Percentiles rank a stretch among this genome's conserved stretches.
phyloP scores from a whole-genome alignment of 2,797 vertebrate genomes.

The Karalla daura region DNA sequence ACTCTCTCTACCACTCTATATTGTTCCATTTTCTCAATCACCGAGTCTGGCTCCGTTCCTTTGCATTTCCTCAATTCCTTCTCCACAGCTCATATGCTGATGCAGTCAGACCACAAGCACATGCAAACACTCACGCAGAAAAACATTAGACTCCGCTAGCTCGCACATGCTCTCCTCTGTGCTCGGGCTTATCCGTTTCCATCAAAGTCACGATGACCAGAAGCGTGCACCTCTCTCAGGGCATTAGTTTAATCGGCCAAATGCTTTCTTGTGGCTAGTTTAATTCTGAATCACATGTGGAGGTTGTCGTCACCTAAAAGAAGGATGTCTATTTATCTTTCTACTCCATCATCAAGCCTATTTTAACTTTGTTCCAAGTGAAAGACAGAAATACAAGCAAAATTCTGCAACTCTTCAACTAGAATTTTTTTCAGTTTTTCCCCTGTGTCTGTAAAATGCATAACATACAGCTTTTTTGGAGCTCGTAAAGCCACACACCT shows the following conservation, averaged over 20 bases:
- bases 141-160: conserved; percentile 21
- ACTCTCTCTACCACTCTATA: conserved; percentile 47
- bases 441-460: conserved; percentile 25
- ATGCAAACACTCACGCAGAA: conserved; percentile 36
- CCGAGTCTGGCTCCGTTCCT: conserved; percentile 50
- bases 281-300: neutral
- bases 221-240: neutral
- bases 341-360: neutral
- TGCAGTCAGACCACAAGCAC: conserved; percentile 43
- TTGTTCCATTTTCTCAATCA: conserved; percentile 65
- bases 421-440: conserved; percentile 6
- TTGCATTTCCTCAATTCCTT: conserved; percentile 49
- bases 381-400: neutral
- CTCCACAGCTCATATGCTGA: conserved; percentile 22
- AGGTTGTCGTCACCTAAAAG: neutral
- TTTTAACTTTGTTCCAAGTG: neutral
- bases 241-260: neutral
- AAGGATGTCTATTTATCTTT: neutral
- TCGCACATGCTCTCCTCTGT: conserved; percentile 32
- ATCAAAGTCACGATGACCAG: conserved; percentile 23
- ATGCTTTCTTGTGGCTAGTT: neutral
- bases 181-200: neutral
- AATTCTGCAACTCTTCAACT: neutral
- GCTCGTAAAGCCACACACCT: conserved; percentile 40
- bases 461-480: conserved; percentile 3